phyloP scores from a whole-genome alignment of 2,888 invertebrate species.

The Hypercompe scribonia region DNA sequence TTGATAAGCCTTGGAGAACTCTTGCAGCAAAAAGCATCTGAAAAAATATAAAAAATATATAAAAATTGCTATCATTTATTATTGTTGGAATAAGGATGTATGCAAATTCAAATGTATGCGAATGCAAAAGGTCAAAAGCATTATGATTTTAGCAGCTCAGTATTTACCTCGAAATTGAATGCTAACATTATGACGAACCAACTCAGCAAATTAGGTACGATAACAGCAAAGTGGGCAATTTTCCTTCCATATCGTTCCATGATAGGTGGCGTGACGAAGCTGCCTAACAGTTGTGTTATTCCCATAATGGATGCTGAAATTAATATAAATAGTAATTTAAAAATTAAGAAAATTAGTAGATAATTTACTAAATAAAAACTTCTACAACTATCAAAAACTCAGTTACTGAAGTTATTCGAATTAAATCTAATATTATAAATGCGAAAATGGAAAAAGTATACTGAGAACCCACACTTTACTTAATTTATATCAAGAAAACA shows the following conservation, averaged over 20 bases:
- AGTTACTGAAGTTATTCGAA: too few species aligned
- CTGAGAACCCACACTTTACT: too few species aligned
- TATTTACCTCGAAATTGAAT: slow-evolving; percentile 56
- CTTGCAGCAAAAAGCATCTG: slow-evolving; percentile 50
- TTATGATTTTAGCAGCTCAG: background rate
- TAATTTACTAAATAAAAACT: background rate
- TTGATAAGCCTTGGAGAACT: slow-evolving; percentile 70
- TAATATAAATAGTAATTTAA: background rate
- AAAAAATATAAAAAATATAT: slow-evolving; percentile 5
- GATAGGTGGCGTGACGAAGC: slow-evolving; percentile 60
- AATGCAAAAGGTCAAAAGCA: background rate
- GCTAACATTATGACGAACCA: slow-evolving; percentile 81
- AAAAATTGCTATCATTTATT: background rate
- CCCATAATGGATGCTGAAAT: slow-evolving; percentile 56
- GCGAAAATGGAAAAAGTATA: too few species aligned
- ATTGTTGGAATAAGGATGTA: background rate
- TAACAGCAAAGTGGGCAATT: slow-evolving; percentile 72
- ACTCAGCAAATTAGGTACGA: slow-evolving; percentile 76
- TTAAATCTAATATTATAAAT: too few species aligned
- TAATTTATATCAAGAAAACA: too few species aligned
- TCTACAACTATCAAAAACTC: too few species aligned
- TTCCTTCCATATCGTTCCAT: slow-evolving; percentile 83
- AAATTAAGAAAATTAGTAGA: background rate
- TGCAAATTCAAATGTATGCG: too few species aligned
- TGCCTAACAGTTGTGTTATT: slow-evolving; percentile 57